These are phyloP conservation scores for Octodonta nipae DNA, from an alignment of 2,888 invertebrate genomes.

Conservation along the genomic window DNA sequence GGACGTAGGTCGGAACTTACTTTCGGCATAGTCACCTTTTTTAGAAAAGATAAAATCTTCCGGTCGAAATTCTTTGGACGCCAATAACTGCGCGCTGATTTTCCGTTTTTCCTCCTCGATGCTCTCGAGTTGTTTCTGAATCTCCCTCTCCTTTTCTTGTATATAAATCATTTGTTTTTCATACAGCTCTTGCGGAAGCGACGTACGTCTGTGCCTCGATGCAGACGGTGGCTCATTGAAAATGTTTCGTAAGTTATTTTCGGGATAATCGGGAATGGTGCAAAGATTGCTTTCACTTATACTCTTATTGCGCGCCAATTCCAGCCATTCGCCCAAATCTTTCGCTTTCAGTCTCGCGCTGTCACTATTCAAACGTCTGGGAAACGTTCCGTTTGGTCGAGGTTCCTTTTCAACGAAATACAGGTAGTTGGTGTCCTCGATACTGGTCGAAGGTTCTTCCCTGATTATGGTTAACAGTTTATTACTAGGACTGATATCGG, in stretches of 20 bases:
- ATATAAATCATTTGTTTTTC: slow-evolving; percentile 53
- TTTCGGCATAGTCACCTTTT: slow-evolving; percentile 37
- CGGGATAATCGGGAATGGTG: slow-evolving; percentile 15
- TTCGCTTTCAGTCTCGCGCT: slow-evolving; percentile 28
- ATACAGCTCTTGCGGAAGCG: slow-evolving; percentile 51
- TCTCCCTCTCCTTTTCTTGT: slow-evolving; percentile 51
- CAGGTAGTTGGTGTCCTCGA: slow-evolving; percentile 11
- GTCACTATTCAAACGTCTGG: slow-evolving; percentile 10
- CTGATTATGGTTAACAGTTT: slow-evolving; percentile 50
- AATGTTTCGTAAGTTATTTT: slow-evolving; percentile 17
- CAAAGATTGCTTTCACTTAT: slow-evolving; percentile 23
- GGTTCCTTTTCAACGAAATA: slow-evolving; percentile 15
- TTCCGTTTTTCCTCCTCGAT: slow-evolving; percentile 45
- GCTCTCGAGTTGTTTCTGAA: slow-evolving; percentile 50
- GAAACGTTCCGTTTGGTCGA: slow-evolving; percentile 3
- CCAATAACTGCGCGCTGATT: slow-evolving; percentile 28
- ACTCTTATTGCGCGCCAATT: slow-evolving; percentile 33
- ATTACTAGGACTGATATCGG: slow-evolving; percentile 31
- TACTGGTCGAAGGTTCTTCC: slow-evolving; percentile 26
- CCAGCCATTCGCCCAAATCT: slow-evolving; percentile 39
- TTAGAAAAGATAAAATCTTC: slow-evolving; percentile 36
- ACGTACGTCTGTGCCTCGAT: slow-evolving; percentile 36
- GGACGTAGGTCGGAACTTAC: slow-evolving; percentile 18
- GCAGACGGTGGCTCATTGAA: slow-evolving; percentile 10
- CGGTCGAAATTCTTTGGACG: slow-evolving; percentile 35